Evolutionary conservation across 2,797 vertebrate species (phyloP).

Genomic region (Dallia pectoralis): DNA sequence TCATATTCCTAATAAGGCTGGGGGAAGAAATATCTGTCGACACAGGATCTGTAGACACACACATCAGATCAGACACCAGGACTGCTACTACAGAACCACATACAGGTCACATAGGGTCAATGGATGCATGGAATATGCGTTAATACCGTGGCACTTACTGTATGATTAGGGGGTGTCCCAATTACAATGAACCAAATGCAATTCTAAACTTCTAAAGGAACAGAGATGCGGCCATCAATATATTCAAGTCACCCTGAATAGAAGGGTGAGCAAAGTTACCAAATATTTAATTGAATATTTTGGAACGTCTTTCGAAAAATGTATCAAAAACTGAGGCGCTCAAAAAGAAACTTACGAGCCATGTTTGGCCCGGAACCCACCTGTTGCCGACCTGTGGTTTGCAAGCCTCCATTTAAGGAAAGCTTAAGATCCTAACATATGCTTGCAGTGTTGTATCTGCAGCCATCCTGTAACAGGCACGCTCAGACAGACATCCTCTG

Average conservation of each 20-base stretch:
- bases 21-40: constrained; percentile 45
- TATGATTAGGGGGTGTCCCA: no score
- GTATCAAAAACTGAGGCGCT: no score
- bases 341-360: no score
- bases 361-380: no score
- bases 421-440: neutral
- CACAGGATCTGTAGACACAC: constrained; percentile 46
- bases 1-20: constrained; percentile 50
- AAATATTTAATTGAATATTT: no score
- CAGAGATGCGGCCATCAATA: no score
- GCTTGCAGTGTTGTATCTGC: neutral
- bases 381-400: constrained; percentile 20
- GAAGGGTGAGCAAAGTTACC: no score
- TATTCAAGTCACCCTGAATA: no score
- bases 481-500: neutral
- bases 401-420: constrained; percentile 31
- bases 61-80: constrained; percentile 47
- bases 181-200: no score
- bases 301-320: no score
- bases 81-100: constrained; percentile 50
- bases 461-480: neutral
- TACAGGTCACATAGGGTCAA: constrained; percentile 34
- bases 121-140: constrained; percentile 41
- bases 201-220: no score
- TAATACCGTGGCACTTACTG: constrained; percentile 31